A percentile compares a stretch with the other conserved stretches of the same genome.
Conservation (phyloP, 2,888 invertebrate genomes). For the Scrobipalpa costella region DNA sequence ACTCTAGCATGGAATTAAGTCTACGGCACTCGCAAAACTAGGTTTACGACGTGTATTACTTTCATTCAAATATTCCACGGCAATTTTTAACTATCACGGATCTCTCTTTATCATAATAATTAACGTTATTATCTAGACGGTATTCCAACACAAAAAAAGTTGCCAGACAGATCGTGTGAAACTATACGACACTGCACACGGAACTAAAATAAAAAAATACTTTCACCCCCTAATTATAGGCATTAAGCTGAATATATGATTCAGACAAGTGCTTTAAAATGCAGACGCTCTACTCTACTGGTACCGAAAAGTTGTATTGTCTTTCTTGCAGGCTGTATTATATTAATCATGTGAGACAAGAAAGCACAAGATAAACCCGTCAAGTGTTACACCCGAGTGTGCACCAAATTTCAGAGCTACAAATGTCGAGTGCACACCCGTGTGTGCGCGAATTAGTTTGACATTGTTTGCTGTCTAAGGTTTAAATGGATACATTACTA, state of each 20-base stretch:
- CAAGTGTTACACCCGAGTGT: too few relatives aligned
- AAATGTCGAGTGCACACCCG: too few relatives aligned
- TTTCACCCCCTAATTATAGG: constrained; percentile 71
- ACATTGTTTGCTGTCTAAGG: too few relatives aligned
- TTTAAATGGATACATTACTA: too few relatives aligned
- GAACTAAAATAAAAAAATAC: constrained; percentile 54
- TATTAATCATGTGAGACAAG: constrained; percentile 46
- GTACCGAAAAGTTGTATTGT: constrained; percentile 38
- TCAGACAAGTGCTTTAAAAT: constrained; percentile 51
- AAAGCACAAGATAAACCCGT: neutral
- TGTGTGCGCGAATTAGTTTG: too few relatives aligned
- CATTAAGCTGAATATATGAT: constrained; percentile 53
- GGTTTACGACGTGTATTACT: neutral
- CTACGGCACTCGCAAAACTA: neutral
- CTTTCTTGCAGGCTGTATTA: constrained; percentile 47
- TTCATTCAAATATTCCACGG: constrained; percentile 3
- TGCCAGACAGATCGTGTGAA: constrained; percentile 50
- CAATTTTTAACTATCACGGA: constrained; percentile 11
- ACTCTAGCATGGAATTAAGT: too few relatives aligned
- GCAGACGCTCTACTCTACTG: constrained; percentile 38
- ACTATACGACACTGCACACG: constrained; percentile 50
- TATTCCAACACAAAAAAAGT: constrained; percentile 37
- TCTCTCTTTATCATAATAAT: constrained; percentile 25
- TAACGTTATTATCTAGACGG: constrained; percentile 39
- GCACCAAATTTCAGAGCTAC: too few relatives aligned